Percentiles rank a stretch among this genome's conserved stretches.
Evolutionary conservation across 2,113 vertebrate genomes (phyloP).

Genomic region (Ahaetulla prasina): DNA sequence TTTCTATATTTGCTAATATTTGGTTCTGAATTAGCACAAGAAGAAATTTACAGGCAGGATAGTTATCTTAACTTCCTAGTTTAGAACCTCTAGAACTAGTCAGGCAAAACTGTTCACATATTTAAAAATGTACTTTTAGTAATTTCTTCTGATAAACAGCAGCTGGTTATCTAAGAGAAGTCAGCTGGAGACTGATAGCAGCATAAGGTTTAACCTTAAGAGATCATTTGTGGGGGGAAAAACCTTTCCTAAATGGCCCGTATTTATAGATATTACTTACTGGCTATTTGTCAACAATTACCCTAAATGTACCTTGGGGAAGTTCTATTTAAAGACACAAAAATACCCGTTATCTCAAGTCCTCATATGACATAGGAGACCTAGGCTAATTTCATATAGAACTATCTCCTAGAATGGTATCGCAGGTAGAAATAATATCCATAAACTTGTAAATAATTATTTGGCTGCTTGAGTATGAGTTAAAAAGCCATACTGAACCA

Average conservation of each 20-base stretch:
- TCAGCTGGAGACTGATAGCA: not conserved
- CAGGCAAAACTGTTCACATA: not conserved
- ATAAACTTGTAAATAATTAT: not conserved
- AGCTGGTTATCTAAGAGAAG: not conserved
- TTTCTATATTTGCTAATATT: slow-evolving; percentile 1
- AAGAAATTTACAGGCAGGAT: not conserved
- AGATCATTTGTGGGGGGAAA: not conserved
- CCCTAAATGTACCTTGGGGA: not conserved
- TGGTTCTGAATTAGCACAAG: not conserved
- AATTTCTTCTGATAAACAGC: not conserved
- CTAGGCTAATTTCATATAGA: not conserved
- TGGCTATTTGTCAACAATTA: not conserved
- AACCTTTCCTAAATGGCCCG: not conserved
- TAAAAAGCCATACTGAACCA: not conserved
- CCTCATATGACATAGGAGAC: not conserved
- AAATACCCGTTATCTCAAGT: not conserved
- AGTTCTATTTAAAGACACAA: not conserved
- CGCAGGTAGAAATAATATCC: not conserved
- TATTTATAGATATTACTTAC: not conserved
- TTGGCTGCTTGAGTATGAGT: not conserved
- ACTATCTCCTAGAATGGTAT: not conserved
- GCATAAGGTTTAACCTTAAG: not conserved
- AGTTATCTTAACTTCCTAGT: not conserved
- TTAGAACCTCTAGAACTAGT: not conserved
- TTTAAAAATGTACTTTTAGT: not conserved